phyloP scores from a whole-genome alignment of 1,140 invertebrate genomes.

The Cyclargus thomasi region DNA sequence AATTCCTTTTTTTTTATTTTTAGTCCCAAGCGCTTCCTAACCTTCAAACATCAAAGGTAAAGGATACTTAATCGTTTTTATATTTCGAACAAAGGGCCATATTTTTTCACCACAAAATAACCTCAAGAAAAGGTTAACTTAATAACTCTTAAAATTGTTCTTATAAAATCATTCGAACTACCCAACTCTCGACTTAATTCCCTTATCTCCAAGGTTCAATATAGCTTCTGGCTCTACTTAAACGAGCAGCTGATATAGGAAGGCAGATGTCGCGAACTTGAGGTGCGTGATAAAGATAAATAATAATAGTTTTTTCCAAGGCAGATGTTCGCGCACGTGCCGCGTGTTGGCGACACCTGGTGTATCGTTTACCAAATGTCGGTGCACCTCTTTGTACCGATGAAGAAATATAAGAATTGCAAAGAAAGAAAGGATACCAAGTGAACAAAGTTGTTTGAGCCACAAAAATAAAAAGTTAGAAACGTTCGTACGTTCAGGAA shows the following conservation, averaged over 20 bases:
- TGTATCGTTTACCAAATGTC: slow-evolving; percentile 51
- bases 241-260: slow-evolving; percentile 30
- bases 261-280: slow-evolving; percentile 48
- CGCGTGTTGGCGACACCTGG: slow-evolving; percentile 51
- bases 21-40: no score
- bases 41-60: no score
- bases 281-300: slow-evolving; percentile 54
- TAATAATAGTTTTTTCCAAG: slow-evolving; percentile 44
- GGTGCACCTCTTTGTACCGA: background rate
- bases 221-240: background rate
- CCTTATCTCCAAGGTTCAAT: background rate
- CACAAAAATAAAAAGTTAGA: no score
- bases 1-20: no score
- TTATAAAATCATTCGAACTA: background rate
- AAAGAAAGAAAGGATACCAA: no score
- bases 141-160: slow-evolving; percentile 3
- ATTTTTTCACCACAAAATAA: background rate
- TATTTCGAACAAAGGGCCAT: slow-evolving; percentile 8
- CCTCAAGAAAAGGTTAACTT: background rate
- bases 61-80: background rate
- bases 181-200: background rate
- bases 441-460: no score
- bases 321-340: slow-evolving; percentile 67
- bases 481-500: no score
- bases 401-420: background rate